Base-by-base conservation (phyloP, 1,140 invertebrate genomes). In the Anastrepha obliqua region DNA sequence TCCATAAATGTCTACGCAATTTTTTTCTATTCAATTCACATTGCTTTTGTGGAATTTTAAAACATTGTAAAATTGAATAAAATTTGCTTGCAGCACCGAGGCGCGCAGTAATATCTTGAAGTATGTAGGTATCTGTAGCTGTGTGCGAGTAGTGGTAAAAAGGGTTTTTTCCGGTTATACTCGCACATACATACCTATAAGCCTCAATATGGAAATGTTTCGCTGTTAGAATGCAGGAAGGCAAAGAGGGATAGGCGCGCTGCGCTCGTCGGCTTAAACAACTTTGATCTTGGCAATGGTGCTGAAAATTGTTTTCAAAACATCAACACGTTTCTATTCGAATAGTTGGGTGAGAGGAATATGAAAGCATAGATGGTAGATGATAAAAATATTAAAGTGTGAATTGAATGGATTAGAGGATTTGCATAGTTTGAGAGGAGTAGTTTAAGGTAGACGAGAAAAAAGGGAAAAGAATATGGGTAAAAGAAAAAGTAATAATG, bases 201-300 rank as follows among this genome's bases (percentile, higher is more conserved):
- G 51, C 51, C 51, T 55, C 2, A 2, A 55, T 55, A 55, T 6
- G 11, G 11, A 11, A 55, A 8, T 55, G 51, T 11, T 55, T 6
- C 6, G 11, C 51, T 55, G 51, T 8, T 55, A 55, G 11, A 20
- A 15, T n/a, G 47, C 17, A 20, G 44, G n/a, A 20, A 81, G 5
- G 15, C 20, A 55, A 2, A 55, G n/a, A 55, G 17, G 44, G 7
- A 29, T 6, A 8, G 64, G 7, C 64, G 29, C 29, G 5, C 11
- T 42, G n/a, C 70, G n/a, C 47, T 81, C 29, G 47, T 13, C 74
- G 74, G 74, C 74, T 81, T 81, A 81, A 1, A 55, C n/a, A 15
- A 17, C 74, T 81, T 81, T 81, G 74, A 81, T 81, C 74, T 81
- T 81, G 74, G 74, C 74, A 81, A 58, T 58, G 74, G 74, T 55